Evolutionary conservation across 2,113 vertebrate species (phyloP).

Genomic region (Empidonax traillii): DNA sequence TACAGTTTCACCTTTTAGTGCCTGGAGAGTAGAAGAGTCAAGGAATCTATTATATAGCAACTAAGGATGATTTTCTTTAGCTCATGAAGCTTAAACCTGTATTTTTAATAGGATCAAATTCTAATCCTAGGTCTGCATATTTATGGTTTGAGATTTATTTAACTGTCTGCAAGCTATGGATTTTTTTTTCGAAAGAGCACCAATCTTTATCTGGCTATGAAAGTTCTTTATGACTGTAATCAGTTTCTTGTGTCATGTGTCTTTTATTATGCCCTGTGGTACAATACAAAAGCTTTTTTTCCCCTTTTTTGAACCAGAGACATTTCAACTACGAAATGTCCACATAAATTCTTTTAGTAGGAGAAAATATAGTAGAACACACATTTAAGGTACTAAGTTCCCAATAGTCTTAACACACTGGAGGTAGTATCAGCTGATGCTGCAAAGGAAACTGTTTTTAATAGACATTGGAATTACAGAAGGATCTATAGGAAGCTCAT

Average conservation of each 20-base stretch:
- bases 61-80: background rate
- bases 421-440: background rate
- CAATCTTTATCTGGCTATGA: background rate
- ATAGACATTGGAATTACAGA: background rate
- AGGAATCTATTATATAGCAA: background rate
- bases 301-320: background rate
- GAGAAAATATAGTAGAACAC: background rate
- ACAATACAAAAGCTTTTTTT: background rate
- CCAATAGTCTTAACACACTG: background rate
- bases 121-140: background rate
- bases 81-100: background rate
- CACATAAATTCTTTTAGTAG: background rate
- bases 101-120: conserved; percentile 15
- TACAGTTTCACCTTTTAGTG: background rate
- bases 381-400: background rate
- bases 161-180: background rate
- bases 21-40: background rate
- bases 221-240: conserved; percentile 31
- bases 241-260: background rate
- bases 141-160: background rate
- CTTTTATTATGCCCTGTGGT: background rate
- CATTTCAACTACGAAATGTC: background rate
- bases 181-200: background rate
- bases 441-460: background rate
- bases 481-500: background rate